Conservation (phyloP, 2,888 invertebrate species). For the Epirrhoe alternata region DNA sequence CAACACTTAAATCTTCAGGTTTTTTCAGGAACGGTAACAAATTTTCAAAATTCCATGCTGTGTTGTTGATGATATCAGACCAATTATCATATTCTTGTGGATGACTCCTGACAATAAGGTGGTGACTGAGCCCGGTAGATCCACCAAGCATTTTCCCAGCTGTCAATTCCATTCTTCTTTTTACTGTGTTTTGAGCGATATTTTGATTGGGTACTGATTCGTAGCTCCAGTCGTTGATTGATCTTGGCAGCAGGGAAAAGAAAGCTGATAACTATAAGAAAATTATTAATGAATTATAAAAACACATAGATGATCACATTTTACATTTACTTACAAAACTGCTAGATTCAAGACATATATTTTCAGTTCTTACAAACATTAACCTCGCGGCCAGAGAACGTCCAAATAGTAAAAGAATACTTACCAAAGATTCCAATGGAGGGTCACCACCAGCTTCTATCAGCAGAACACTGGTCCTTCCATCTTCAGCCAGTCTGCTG, state of each 20-base stretch:
- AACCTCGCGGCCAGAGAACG: not conserved
- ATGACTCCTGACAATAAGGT: not conserved
- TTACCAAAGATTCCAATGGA: constrained; percentile 2
- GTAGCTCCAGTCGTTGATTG: not conserved
- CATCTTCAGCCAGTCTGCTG: not conserved
- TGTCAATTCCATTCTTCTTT: not conserved
- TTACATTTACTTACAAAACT: not conserved
- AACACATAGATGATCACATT: no score
- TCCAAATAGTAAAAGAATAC: not conserved
- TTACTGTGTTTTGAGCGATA: not conserved
- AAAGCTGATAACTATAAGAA: constrained; percentile 1
- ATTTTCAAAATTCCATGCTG: constrained; percentile 1
- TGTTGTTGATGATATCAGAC: not conserved
- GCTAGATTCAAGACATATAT: no score
- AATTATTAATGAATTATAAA: not conserved
- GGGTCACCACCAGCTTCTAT: constrained; percentile 5
- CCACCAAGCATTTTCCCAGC: constrained; percentile 9
- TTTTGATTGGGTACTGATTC: not conserved
- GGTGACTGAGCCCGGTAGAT: not conserved
- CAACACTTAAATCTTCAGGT: not conserved
- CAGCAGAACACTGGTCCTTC: not conserved
- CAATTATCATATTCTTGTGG: not conserved
- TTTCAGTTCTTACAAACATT: no score
- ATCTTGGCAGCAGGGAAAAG: not conserved
- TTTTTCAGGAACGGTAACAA: not conserved